phyloP scores from a whole-genome alignment of 1,140 invertebrate species.

The Orussus abietinus region DNA sequence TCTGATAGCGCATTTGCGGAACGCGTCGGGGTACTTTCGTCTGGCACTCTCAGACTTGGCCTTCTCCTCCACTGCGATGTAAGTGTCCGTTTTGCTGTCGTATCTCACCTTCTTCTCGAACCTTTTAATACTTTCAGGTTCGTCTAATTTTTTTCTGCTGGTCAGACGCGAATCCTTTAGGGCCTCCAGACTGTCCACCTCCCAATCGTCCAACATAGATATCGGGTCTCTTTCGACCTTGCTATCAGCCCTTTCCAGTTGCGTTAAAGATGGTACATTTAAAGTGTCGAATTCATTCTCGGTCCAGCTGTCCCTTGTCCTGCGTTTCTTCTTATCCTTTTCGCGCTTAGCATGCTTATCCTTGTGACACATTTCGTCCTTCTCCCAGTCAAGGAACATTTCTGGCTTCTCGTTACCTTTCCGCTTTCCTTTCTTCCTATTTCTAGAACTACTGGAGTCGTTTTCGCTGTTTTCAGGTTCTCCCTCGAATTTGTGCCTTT shows the following conservation, averaged over 20 bases:
- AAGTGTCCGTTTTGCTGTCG: constrained; percentile 45
- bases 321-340: no score
- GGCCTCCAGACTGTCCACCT: constrained; percentile 47
- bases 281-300: constrained; percentile 42
- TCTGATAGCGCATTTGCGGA: constrained; percentile 36
- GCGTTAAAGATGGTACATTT: constrained; percentile 41
- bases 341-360: no score
- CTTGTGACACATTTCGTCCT: no score
- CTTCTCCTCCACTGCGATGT: constrained; percentile 44
- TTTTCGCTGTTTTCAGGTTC: no score
- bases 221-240: constrained; percentile 32
- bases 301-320: constrained; percentile 24
- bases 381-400: no score
- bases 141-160: constrained; percentile 20
- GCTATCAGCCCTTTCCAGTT: constrained; percentile 35
- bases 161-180: constrained; percentile 20
- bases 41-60: constrained; percentile 27
- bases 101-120: constrained; percentile 41
- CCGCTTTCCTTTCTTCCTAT: no score
- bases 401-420: no score
- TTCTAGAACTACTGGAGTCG: no score
- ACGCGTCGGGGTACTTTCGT: no score
- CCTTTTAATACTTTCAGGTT: constrained; percentile 24
- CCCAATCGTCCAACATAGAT: constrained; percentile 47
- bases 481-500: no score